Evolutionary conservation across 2,888 invertebrate species (phyloP).

Genomic region (Cantharis rufa): DNA sequence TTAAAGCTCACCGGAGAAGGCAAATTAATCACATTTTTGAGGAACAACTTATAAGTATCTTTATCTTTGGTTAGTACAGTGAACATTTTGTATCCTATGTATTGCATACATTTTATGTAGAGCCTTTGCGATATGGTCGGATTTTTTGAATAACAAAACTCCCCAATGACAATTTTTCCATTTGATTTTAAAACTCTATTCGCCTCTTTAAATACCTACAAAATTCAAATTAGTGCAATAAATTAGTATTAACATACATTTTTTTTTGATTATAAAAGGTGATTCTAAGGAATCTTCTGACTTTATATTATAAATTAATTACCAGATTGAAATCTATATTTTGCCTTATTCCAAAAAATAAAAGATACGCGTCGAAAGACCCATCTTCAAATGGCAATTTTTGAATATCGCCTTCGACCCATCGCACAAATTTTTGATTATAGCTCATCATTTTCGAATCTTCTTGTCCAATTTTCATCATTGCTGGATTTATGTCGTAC

Average conservation of each 20-base stretch:
- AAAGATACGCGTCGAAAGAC: not conserved
- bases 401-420: not conserved
- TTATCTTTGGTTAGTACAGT: not conserved
- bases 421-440: not conserved
- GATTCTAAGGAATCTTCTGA: too few relatives aligned
- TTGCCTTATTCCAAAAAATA: not conserved
- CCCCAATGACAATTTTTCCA: not conserved
- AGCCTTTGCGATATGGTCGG: not conserved
- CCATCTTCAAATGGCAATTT: not conserved
- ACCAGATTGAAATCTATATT: not conserved
- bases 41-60: not conserved
- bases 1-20: not conserved
- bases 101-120: not conserved
- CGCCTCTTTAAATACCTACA: not conserved
- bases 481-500: not conserved
- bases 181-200: not conserved
- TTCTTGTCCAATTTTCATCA: not conserved
- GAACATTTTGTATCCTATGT: not conserved
- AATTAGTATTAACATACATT: too few relatives aligned
- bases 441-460: not conserved
- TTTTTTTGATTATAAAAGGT: too few relatives aligned
- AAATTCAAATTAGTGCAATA: too few relatives aligned
- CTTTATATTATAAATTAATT: not conserved
- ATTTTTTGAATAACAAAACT: not conserved
- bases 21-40: not conserved